Evolutionary conservation across 2,113 vertebrate genomes (phyloP).

Genomic region (Anser brachyrhynchus): DNA sequence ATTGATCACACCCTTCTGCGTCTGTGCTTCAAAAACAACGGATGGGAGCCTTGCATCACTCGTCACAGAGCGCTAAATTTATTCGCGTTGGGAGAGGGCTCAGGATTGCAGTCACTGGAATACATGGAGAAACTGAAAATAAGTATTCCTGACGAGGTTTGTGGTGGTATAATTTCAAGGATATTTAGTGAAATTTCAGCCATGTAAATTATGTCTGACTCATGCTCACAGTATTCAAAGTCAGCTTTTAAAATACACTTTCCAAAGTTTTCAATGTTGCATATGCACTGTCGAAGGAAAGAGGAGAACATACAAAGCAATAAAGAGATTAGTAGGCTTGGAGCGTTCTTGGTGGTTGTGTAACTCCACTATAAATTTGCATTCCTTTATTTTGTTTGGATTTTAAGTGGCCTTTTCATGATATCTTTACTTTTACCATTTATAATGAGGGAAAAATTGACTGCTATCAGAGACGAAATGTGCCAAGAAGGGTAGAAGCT

Average conservation of each 20-base stretch:
- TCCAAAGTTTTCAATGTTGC: not conserved
- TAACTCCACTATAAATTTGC: constrained; percentile 14
- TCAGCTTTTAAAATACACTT: constrained; percentile 17
- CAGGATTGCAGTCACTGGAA: not conserved
- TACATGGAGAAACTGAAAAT: not conserved
- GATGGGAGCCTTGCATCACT: not conserved
- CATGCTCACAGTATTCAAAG: not conserved
- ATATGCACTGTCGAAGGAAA: not conserved
- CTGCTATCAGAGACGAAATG: not conserved
- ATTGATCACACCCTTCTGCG: not conserved
- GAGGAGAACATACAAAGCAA: not conserved
- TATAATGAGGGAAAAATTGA: constrained; percentile 24
- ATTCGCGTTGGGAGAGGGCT: not conserved
- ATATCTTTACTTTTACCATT: constrained; percentile 2
- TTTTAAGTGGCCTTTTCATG: constrained; percentile 39
- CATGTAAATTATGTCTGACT: constrained; percentile 43
- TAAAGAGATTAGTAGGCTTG: constrained; percentile 5
- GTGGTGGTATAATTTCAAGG: not conserved
- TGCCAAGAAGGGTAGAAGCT: constrained; percentile 10
- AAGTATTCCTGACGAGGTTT: not conserved
- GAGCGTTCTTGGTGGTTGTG: not conserved
- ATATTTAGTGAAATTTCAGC: constrained; percentile 27
- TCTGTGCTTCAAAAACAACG: not conserved
- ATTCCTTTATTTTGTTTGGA: constrained; percentile 26
- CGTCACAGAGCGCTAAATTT: not conserved